Evolutionary conservation across 2,113 vertebrate species (phyloP).

Genomic region (Reinhardtius hippoglossoides): DNA sequence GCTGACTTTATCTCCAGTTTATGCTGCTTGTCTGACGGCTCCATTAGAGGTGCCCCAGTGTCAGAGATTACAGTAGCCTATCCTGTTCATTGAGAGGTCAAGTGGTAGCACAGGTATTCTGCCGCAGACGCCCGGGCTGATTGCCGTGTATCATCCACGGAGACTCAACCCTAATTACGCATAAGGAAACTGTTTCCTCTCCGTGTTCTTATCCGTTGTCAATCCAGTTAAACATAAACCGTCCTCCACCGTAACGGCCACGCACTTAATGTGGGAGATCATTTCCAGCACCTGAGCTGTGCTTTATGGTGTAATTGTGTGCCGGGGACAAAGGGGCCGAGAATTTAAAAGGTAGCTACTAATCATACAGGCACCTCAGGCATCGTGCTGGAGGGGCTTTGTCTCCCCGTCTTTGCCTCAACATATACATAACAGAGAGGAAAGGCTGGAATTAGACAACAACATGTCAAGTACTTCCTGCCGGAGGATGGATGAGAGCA

Average conservation of each 20-base stretch:
- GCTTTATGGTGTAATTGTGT: slow-evolving; percentile 61
- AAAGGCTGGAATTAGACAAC: slow-evolving; percentile 77
- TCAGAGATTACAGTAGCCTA: slow-evolving; percentile 34
- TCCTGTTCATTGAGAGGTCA: slow-evolving; percentile 47
- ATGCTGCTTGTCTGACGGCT: background rate
- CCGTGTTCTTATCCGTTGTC: background rate
- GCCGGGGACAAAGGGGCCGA: slow-evolving; percentile 53
- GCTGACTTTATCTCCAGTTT: slow-evolving; percentile 1
- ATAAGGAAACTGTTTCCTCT: slow-evolving; percentile 33
- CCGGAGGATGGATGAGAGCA: slow-evolving; percentile 65
- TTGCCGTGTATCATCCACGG: slow-evolving; percentile 14
- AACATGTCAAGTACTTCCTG: slow-evolving; percentile 75
- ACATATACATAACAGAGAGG: slow-evolving; percentile 48
- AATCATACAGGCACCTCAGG: slow-evolving; percentile 58
- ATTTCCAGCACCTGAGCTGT: slow-evolving; percentile 24
- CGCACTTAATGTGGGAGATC: background rate
- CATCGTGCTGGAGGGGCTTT: slow-evolving; percentile 52
- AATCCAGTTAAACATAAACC: slow-evolving; percentile 24
- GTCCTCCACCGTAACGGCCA: background rate
- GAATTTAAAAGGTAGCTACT: slow-evolving; percentile 57
- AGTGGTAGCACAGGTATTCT: slow-evolving; percentile 41
- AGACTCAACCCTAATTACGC: slow-evolving; percentile 14
- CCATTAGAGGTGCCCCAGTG: slow-evolving; percentile 21
- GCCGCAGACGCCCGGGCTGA: slow-evolving; percentile 22
- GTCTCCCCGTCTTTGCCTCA: slow-evolving; percentile 47